Evolutionary conservation across 1,140 invertebrate genomes (phyloP), one percentile per base, ranked within the genome.

Genomic region (Drosophila carrolli): DNA sequence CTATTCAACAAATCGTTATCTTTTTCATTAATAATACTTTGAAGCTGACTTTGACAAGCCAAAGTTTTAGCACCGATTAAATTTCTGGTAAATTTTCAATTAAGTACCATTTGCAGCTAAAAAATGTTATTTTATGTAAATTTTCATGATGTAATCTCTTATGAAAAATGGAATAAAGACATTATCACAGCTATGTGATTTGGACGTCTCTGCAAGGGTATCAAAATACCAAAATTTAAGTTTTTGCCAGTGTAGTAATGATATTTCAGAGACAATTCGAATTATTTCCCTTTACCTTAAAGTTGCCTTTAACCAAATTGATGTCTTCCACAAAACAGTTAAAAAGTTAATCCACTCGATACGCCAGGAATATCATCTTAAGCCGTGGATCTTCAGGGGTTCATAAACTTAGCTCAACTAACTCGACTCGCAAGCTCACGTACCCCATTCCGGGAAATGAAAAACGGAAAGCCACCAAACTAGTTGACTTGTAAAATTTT

Each of bases 401-500:
- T 56, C 51, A 71, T 70, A 70, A 71, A 70, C 63, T 70, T 19
- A 43, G 38, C 41, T 9, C 7, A 38, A 16, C 61, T 54, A 38
- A 54, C 55, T 44, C 38, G 60, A 35, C 55, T 55, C 19, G 53
- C 38, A 55, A 58, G 67, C 74, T 56, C 66, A 68, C 63, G 47
- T 53, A 48, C 35, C 23, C 46, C 76, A 62, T 75, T 67, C 56
- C 50, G 59, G 78, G 68, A 80, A 81, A 85, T 78, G 76, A 85
- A 85, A 67, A 66, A 75, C 57, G 62, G 80, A 74, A 66, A 62
- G 48, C 63, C 66, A 61, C 63, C 65, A 61, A 76, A 88, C 82
- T 79, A 61, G 75, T 63, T 54, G 78, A 79, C 83, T 79, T 88
- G 81, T 86, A 90, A 90, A 86, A 90, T 86, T 90, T 90, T 86